Base-by-base conservation (phyloP, 2,113 vertebrate genomes). In the Ursus arctos region DNA sequence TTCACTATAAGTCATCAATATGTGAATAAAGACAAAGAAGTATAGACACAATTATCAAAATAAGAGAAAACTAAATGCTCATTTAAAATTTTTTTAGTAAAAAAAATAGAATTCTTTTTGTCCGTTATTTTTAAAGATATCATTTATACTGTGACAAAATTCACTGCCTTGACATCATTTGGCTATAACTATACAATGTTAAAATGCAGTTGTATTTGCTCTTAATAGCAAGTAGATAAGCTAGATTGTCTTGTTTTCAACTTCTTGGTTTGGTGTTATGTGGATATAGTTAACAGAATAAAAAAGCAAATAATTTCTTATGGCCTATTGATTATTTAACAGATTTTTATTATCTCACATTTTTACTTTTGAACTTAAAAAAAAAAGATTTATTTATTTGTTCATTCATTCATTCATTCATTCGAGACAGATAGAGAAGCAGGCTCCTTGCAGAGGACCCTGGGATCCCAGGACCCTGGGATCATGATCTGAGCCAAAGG, bases 271-370 rank as follows among this genome's bases (percentile, higher is more conserved):
- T 95, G 67, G 49, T 49, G 84, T 94, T 89, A 47, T 88, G 4
- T 74, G 79, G 83, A 9, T 83, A 65, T 36, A 82, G 57, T 85
- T 77, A 95, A 63, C 51, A 91, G 77, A 95, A 84, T 88, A 89
- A 97, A 83, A 93, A 95, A 89, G 28, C 49, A 89, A 97, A 93
- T 93, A 79, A 82, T 90, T 93, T 97, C 82, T 89, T 94, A 69
- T 2, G 63, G n/a, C 7, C 18, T 80, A 16, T 93, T 96, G 40
- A 91, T 79, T 88, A 90, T 61, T 92, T 93, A 88, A 72, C 81
- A 94, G 43, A 92, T 88, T 95, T 95, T 95, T 8, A 61, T 94
- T 80, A 83, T 31, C n/a, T 96, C 79, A 57, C 1, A 85, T 93
- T 97, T 97, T 97, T 61, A 87, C 55, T 84, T 98, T 91, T 67